These are phyloP conservation scores for Trichomycterus rosablanca DNA, from an alignment of 2,113 vertebrate species.

Conservation along the genomic window DNA sequence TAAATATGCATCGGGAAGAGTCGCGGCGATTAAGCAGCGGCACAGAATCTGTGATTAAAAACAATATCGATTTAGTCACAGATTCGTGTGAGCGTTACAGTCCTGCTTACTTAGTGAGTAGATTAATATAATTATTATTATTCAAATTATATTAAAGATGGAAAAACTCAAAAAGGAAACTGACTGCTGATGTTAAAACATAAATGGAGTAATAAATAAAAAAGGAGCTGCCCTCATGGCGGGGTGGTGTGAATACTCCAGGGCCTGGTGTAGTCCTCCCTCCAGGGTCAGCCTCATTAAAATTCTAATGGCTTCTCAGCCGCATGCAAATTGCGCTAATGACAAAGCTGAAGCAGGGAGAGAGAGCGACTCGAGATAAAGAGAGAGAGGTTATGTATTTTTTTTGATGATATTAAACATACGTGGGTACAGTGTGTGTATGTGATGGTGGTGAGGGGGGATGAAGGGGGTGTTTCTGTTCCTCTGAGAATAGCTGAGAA, in stretches of 20 bases:
- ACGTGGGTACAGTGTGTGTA: constrained; percentile 22
- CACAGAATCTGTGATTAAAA: not conserved
- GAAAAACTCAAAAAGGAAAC: not conserved
- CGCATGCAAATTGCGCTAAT: constrained; percentile 75
- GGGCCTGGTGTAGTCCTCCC: constrained; percentile 59
- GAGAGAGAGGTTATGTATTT: constrained; percentile 1
- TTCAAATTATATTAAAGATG: too few relatives aligned
- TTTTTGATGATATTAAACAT: constrained; percentile 57
- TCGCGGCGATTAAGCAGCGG: constrained; percentile 34
- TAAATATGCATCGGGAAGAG: constrained; percentile 46
- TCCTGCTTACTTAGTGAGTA: not conserved
- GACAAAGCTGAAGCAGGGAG: constrained; percentile 51
- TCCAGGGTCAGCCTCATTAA: constrained; percentile 73
- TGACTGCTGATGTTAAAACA: not conserved
- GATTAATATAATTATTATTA: too few relatives aligned
- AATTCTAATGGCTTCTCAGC: constrained; percentile 75
- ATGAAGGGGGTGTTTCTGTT: too few relatives aligned
- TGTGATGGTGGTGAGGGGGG: constrained; percentile 15
- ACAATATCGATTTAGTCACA: constrained; percentile 4
- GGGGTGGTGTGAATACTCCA: constrained; percentile 42
- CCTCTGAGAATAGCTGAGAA: too few relatives aligned
- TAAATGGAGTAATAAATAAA: not conserved
- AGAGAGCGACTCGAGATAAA: not conserved
- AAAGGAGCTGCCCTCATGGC: constrained; percentile 27
- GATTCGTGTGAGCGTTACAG: not conserved